Base-by-base conservation (phyloP, 2,797 vertebrate genomes). In the Botia almorhae region DNA sequence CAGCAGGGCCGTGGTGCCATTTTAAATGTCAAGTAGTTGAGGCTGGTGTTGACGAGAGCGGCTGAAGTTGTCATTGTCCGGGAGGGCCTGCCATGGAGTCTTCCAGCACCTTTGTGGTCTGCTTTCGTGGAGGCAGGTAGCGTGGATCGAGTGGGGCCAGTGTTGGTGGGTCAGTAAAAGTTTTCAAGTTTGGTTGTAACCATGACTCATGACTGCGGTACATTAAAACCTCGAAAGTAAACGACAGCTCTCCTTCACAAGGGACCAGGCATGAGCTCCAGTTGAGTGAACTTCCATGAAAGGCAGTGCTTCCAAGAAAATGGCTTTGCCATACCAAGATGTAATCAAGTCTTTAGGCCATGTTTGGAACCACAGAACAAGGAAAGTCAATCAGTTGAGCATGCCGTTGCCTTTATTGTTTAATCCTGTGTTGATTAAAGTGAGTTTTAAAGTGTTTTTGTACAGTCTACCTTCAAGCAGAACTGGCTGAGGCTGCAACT, bases 1-100 rank as follows among this genome's bases (percentile, higher is more conserved):
- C 77, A 61, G 84, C 68, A 58, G 82, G 76, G 56, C 67, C 55
- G 55, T 74, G 84, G 86, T 81, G 81, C 81, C 84, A 79, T 81
- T 69, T 64, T 60, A 73, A 84, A 84, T 78, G 83, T 61, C 81
- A 76, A 73, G 74, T 67, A 67, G 55, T 58, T 51, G 67, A 73
- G 71, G 19, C 21, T 74, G 26, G 63, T 73, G 67, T 81, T 61
- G 74, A 36, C 23, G 14, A 21, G 39, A 76, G 36, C 43, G 7
- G 10, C 26, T 1, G 33, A 21, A 26, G 39, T 43, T 53, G 51
- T 46, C 50, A 55, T 51, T 75, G 69, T 51, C 48, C 36, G 39
- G 26, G 69, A 19, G 56, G 33, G 55, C 19, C 48, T 65, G 21
- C 29, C 26, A 21, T 19, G 7, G 39, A 64, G 1, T 33, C 33